These are phyloP conservation scores for Sebastes taczanowskii DNA, from an alignment of 2,797 vertebrate species.

Conservation along the genomic window DNA sequence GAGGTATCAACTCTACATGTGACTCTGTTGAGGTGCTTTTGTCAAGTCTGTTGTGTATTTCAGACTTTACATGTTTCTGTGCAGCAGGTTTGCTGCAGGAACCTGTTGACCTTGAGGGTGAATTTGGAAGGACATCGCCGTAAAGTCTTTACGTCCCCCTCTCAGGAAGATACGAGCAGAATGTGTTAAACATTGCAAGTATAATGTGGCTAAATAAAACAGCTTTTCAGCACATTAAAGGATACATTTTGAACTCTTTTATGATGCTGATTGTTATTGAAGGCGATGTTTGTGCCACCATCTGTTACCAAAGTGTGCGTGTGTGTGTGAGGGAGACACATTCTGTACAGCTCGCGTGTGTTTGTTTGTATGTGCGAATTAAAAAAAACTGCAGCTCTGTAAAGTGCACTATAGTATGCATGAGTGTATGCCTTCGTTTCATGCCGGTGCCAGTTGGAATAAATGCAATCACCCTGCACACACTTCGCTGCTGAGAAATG, in stretches of 20 bases:
- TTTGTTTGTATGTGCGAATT: constrained; percentile 16
- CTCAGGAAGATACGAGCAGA: background rate
- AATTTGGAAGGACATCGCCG: background rate
- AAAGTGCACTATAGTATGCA: constrained; percentile 30
- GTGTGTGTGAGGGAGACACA: background rate
- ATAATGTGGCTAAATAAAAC: constrained; percentile 1
- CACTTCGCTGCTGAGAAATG: constrained; percentile 29
- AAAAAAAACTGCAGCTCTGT: constrained; percentile 7
- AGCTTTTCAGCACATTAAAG: constrained; percentile 10
- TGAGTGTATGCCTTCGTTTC: constrained; percentile 31
- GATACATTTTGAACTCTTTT: constrained; percentile 27
- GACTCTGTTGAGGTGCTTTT: constrained; percentile 1
- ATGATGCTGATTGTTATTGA: constrained; percentile 31
- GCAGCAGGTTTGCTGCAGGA: background rate
- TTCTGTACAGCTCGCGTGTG: constrained; percentile 1
- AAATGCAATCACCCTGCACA: constrained; percentile 20
- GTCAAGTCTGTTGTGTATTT: background rate
- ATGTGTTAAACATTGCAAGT: background rate
- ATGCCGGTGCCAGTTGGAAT: constrained; percentile 18
- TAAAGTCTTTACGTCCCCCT: background rate
- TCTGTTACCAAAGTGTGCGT: constrained; percentile 31
- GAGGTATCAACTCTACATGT: background rate
- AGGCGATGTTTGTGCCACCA: constrained; percentile 32
- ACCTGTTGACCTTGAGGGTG: constrained; percentile 21
- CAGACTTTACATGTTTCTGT: background rate